A percentile compares a stretch with the other conserved stretches of the same genome.
Conservation (phyloP, 2,797 vertebrate species). For the Dicrostonyx torquatus region DNA sequence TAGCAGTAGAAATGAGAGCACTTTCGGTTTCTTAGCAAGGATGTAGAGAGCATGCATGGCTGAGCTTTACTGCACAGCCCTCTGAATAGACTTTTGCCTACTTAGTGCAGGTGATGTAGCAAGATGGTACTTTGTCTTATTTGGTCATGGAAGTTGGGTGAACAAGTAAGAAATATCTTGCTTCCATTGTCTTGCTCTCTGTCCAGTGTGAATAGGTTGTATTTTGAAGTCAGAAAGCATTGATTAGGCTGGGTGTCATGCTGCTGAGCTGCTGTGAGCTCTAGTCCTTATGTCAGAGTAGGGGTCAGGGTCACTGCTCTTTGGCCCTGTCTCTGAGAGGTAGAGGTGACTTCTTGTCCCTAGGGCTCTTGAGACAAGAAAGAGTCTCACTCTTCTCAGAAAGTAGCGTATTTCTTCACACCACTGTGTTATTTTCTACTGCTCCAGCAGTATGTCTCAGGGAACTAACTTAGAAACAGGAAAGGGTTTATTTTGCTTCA, state of each 20-base stretch:
- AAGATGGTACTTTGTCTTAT: rapidly evolving
- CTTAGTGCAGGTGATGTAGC: rapidly evolving
- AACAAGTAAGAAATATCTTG: background rate
- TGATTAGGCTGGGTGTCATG: background rate
- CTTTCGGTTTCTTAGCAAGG: background rate
- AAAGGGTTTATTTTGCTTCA: background rate
- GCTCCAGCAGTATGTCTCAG: background rate
- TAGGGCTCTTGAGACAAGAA: background rate
- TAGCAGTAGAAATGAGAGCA: background rate
- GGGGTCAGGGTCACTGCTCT: background rate
- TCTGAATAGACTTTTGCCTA: background rate
- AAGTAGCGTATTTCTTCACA: background rate
- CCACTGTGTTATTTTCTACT: background rate
- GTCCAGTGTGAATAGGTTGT: no score
- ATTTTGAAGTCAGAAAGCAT: background rate
- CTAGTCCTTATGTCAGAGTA: rapidly evolving
- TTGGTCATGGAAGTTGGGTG: background rate
- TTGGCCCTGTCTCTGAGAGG: rapidly evolving
- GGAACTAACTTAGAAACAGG: background rate
- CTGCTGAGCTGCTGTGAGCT: background rate
- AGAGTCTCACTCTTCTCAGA: background rate
- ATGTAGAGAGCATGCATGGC: background rate
- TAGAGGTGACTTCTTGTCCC: rapidly evolving
- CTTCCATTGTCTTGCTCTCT: background rate
- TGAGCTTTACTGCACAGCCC: background rate